Conservation (phyloP, 2,113 vertebrate genomes). For the Psammodynastes pulverulentus region DNA sequence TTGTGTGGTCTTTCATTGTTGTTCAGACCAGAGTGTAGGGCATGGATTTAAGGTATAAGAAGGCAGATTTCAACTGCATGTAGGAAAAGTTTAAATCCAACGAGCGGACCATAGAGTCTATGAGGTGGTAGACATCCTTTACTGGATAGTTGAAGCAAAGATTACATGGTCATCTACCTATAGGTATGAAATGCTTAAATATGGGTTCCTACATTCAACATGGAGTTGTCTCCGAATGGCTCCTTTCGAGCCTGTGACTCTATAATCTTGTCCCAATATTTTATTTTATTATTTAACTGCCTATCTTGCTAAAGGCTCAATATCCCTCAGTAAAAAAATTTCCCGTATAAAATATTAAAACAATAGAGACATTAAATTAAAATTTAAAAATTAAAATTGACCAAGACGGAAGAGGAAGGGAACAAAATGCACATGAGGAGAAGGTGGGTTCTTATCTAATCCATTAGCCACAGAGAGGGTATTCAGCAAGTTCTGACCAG, state of each 20-base stretch:
- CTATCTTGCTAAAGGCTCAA: background rate
- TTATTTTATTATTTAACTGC: background rate
- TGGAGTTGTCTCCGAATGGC: background rate
- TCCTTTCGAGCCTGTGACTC: background rate
- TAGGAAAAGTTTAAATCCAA: background rate
- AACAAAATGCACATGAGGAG: background rate
- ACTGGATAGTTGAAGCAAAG: background rate
- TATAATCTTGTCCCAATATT: background rate
- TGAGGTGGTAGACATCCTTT: background rate
- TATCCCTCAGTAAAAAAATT: background rate
- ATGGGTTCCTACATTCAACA: background rate
- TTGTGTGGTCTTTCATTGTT: background rate
- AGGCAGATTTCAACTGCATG: background rate
- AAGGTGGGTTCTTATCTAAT: background rate
- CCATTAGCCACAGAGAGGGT: no score
- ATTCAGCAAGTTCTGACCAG: no score
- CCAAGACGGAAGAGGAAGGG: no score
- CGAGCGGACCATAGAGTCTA: background rate
- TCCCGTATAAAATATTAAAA: background rate
- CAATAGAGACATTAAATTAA: background rate
- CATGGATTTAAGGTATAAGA: background rate
- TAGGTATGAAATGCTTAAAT: background rate
- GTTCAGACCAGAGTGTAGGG: background rate
- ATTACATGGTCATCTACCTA: background rate
- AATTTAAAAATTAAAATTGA: background rate